These are phyloP conservation scores for Apocheima hispidaria DNA, from an alignment of 2,888 invertebrate species.

Conservation along the genomic window DNA sequence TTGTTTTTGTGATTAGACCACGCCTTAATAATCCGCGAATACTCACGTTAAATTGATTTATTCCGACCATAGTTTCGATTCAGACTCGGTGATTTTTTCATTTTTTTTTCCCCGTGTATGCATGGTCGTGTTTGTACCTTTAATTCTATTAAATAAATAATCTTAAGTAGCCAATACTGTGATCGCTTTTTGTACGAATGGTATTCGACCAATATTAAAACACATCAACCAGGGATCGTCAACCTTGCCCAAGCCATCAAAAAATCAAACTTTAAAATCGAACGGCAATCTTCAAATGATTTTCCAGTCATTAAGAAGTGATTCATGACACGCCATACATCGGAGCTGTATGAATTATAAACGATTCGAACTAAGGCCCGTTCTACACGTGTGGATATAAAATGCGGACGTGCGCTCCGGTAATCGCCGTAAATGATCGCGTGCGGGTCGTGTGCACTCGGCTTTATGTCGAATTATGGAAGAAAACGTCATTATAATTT, in stretches of 20 bases:
- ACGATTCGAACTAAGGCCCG: slow-evolving; percentile 25
- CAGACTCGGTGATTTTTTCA: too few species aligned
- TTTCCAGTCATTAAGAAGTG: slow-evolving; percentile 38
- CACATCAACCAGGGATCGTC: background rate
- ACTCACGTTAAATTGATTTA: too few species aligned
- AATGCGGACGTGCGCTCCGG: slow-evolving; percentile 39
- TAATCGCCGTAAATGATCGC: slow-evolving; percentile 44
- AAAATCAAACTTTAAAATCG: slow-evolving; percentile 24
- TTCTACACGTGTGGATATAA: slow-evolving; percentile 35
- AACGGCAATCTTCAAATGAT: slow-evolving; percentile 26
- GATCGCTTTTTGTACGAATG: too few species aligned
- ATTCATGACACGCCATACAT: slow-evolving; percentile 37
- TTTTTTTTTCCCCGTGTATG: too few species aligned
- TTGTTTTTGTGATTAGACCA: too few species aligned
- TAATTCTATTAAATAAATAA: too few species aligned
- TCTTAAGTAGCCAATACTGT: too few species aligned
- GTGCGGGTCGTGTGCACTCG: slow-evolving; percentile 37
- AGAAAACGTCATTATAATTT: slow-evolving; percentile 35
- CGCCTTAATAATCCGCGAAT: too few species aligned
- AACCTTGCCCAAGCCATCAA: slow-evolving; percentile 6
- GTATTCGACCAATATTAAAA: too few species aligned
- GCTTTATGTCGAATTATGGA: slow-evolving; percentile 40
- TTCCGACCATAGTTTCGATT: too few species aligned
- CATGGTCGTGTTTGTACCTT: too few species aligned
- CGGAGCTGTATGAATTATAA: slow-evolving; percentile 39